Evolutionary conservation across 1,140 invertebrate species (phyloP), one percentile per base, ranked within the genome.

Genomic region (Zaprionus camerounensis): DNA sequence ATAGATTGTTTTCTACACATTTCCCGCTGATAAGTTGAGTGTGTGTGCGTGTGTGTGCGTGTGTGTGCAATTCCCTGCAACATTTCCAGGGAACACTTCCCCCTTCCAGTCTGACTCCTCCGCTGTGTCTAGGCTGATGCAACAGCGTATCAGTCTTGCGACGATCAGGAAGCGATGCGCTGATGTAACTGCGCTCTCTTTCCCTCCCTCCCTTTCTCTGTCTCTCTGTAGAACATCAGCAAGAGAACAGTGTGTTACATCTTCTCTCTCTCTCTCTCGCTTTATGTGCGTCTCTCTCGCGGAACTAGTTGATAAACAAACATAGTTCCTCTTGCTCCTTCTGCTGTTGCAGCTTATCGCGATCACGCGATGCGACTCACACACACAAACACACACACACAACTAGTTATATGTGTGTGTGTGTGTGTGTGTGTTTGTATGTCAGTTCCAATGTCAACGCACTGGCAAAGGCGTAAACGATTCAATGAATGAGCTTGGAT

Each of bases 371-470:
- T 76, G 53, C 53, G 31, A 15, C 26, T 15, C 20, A 53, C 63
- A 49, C 44, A 31, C 38, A 41, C 63, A 31, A 17, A 53, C 22
- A n/a, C 63, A 31, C 34, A 53, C 22, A 20, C 20, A n/a, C 17
- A 3, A 20, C 11, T 26, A 22, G 6, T 1, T 26, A 12, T 6
- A 15, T 53, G 20, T 22, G n/a, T 49, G 20, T 49, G 46, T 49
- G 7, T 51, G 49, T 53, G 31, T 5, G 12, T 61, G n/a, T 22
- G 17, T 24, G 46, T 70, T 28, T 70, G 38, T 53, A 28, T 71
- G 15, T 17, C 3, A 31, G 41, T 74, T 70, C 56, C 76, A 75
- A 76, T 78, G 76, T 78, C 76, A 78, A 78, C 67, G 76, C 63
- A 78, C 76, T 65, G 71, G 31, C 31, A 17, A 67, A 34, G 72